Base-by-base conservation (phyloP, 2,113 vertebrate species). In the Glaucomys volans region DNA sequence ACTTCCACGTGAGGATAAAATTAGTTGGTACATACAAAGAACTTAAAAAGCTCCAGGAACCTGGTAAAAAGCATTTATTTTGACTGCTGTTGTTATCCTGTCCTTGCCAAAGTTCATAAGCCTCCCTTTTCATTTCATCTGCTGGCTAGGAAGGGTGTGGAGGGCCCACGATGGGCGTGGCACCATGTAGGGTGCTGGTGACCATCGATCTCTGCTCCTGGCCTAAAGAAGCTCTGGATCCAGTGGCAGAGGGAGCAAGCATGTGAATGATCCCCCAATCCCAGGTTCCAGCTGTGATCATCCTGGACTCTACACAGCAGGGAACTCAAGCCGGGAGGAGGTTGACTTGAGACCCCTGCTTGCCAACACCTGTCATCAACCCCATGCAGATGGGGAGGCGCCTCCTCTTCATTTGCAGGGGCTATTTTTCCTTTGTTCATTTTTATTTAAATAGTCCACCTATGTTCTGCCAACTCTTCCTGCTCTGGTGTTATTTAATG, bases 281-380 rank as follows among this genome's bases (percentile, higher is more conserved):
- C 24, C 42, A n/a, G 4, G 1, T 17, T 59, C 32, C 11, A 26
- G 17, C 17, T 5, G 9, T 0, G 0, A 9, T 20, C 28, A 1
- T 24, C 66, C 52, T 14, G 1, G 3, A 12, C 50, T 32, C 1
- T 8, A 3, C 3, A 2, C 26, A 16, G 10, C 37, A 24, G 26
- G 16, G 22, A 50, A 4, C 32, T 74, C 42, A 42, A 40, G 47
- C 28, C 47, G 35, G 37, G 26, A 37, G 40, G 57, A 62, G 40
- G 26, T 37, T 42, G 20, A 28, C 24, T n/a, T 26, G 28, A 44
- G n/a, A 14, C 44, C 47, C 26, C 42, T 1, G 18, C 8, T 47
- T 52, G 62, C 62, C 22, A 30, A 35, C 1, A 24, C 28, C 18
- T 5, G 4, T 26, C 37, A 4, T 37, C 54, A 52, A 42, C 11